Conservation (phyloP, 2,888 invertebrate species). For the Formica aserva region DNA sequence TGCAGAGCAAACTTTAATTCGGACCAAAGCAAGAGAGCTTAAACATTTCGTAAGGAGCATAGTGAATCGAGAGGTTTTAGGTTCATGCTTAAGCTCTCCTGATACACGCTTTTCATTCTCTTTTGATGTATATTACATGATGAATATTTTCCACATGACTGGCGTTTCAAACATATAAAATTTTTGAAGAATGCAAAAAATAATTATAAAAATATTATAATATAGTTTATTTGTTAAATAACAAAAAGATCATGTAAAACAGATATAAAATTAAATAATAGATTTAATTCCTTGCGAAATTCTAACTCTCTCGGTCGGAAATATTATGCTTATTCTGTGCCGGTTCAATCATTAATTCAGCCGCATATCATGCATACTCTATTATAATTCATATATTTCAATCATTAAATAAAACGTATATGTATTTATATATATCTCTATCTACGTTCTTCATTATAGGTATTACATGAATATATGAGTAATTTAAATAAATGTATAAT, state of each 20-base stretch:
- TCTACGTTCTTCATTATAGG: background rate
- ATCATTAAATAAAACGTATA: background rate
- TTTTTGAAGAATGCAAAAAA: background rate
- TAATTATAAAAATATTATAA: background rate
- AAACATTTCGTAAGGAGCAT: constrained; percentile 24
- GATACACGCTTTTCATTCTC: background rate
- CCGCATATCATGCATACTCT: background rate
- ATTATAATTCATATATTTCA: constrained; percentile 21
- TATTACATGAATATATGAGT: constrained; percentile 7
- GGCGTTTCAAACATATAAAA: background rate
- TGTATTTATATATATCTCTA: background rate
- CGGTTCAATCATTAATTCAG: background rate
- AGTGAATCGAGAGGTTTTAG: constrained; percentile 32
- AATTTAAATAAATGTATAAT: background rate
- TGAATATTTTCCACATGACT: background rate
- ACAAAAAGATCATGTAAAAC: background rate
- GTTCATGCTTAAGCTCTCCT: background rate
- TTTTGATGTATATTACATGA: background rate
- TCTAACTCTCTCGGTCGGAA: background rate
- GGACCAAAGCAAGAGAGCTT: constrained; percentile 29
- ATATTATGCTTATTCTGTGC: background rate
- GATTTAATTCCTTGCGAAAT: background rate
- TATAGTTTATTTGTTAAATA: background rate
- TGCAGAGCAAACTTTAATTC: constrained; percentile 42
- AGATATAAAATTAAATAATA: background rate